These are phyloP conservation scores for Villa cingulata DNA, from an alignment of 2,888 invertebrate species.

Conservation along the genomic window DNA sequence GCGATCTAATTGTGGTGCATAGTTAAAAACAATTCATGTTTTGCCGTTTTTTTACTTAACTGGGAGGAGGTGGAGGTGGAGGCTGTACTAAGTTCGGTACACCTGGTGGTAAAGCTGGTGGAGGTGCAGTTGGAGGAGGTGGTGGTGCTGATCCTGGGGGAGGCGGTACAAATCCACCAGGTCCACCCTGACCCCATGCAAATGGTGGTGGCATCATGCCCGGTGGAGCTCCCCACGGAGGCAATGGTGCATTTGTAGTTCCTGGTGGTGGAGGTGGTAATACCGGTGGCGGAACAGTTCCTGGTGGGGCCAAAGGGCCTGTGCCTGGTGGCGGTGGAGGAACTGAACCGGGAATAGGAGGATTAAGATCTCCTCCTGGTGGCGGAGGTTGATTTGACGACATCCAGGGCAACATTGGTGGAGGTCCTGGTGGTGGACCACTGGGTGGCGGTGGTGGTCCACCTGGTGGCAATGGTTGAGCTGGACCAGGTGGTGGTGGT, in stretches of 20 bases:
- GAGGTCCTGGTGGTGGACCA: conserved; percentile 34
- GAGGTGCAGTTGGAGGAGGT: conserved; percentile 40
- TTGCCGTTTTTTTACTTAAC: conserved; percentile 11
- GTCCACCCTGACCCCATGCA: conserved; percentile 23
- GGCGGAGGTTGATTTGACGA: conserved; percentile 37
- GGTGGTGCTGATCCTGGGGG: conserved; percentile 38
- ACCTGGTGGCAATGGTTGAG: conserved; percentile 40
- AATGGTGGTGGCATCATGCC: conserved; percentile 19
- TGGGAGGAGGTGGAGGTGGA: conserved; percentile 53
- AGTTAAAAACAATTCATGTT: neutral
- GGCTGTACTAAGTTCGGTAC: conserved; percentile 44
- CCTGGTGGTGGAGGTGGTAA: conserved; percentile 37
- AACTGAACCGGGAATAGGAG: conserved; percentile 11
- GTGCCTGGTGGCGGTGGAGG: conserved; percentile 39
- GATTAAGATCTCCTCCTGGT: conserved; percentile 30
- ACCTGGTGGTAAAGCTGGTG: conserved; percentile 41
- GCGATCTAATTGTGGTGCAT: too few relatives aligned
- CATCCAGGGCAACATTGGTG: conserved; percentile 40
- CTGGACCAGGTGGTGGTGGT: conserved; percentile 21
- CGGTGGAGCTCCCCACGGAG: conserved; percentile 13
- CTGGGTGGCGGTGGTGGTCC: conserved; percentile 28
- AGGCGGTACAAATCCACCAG: conserved; percentile 25
- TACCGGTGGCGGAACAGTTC: conserved; percentile 18
- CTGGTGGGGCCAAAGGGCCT: conserved; percentile 24
- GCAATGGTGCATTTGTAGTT: conserved; percentile 24